phyloP scores from a whole-genome alignment of 2,113 vertebrate species.

The Channa maculata region DNA sequence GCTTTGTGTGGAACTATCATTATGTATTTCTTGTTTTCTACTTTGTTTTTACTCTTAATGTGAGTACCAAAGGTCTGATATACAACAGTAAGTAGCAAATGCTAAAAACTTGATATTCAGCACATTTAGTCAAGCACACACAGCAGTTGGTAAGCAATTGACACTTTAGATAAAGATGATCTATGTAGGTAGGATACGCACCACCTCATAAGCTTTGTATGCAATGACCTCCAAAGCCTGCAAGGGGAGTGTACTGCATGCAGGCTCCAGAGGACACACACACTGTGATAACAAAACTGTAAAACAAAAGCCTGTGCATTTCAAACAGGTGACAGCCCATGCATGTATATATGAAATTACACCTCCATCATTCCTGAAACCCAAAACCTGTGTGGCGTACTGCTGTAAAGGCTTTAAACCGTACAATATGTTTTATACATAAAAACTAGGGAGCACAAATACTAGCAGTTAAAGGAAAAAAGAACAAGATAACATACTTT shows the following conservation, averaged over 20 bases:
- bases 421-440: no score
- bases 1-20: slow-evolving; percentile 1
- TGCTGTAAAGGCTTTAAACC: not conserved
- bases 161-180: slow-evolving; percentile 24
- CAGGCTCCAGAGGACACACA: not conserved
- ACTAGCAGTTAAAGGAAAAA: not conserved
- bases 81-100: slow-evolving; percentile 26
- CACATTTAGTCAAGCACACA: slow-evolving; percentile 19
- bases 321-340: not conserved
- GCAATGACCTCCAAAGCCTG: not conserved
- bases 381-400: not conserved
- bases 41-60: slow-evolving; percentile 22
- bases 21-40: slow-evolving; percentile 17
- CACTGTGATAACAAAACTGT: not conserved
- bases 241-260: not conserved
- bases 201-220: not conserved
- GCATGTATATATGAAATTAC: not conserved
- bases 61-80: slow-evolving; percentile 1
- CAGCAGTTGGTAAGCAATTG: slow-evolving; percentile 6
- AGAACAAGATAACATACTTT: not conserved
- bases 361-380: not conserved
- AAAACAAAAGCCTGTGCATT: slow-evolving; percentile 12
- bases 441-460: no score
- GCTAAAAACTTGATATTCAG: slow-evolving; percentile 31
- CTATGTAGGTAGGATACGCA: not conserved